phyloP scores from a whole-genome alignment of 2,113 vertebrate species.

The Meleagris gallopavo region DNA sequence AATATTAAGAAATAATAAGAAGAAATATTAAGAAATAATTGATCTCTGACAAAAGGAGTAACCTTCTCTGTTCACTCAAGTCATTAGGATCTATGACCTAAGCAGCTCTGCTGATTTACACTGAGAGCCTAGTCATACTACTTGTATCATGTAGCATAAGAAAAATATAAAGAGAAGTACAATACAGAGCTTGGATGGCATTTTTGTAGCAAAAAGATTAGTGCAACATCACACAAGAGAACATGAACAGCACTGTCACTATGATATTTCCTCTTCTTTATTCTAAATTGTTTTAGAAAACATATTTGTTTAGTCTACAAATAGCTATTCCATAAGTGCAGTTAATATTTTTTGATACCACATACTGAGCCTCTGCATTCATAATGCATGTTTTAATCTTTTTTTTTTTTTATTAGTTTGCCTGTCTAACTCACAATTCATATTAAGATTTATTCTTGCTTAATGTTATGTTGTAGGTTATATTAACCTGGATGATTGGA shows the following conservation, averaged over 20 bases:
- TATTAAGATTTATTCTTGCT: neutral
- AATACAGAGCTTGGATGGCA: neutral
- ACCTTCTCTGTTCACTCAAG: neutral
- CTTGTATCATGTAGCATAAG: neutral
- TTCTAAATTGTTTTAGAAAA: neutral
- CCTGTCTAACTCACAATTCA: neutral
- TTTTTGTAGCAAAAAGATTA: neutral
- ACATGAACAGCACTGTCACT: neutral
- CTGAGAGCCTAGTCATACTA: neutral
- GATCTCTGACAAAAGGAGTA: neutral
- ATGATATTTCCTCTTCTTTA: neutral
- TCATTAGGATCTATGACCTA: neutral
- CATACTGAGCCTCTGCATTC: fast-evolving
- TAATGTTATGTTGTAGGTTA: neutral
- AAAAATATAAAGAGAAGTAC: neutral
- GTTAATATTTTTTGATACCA: neutral
- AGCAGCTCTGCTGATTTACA: neutral
- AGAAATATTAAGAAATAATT: slow-evolving; percentile 22
- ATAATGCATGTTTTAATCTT: neutral
- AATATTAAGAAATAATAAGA: slow-evolving; percentile 23
- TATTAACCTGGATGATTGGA: neutral
- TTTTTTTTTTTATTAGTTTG: neutral
- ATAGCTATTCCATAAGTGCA: neutral
- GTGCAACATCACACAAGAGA: neutral
- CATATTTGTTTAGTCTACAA: neutral